Evolutionary conservation across 2,113 vertebrate genomes (phyloP), one percentile per base, ranked within the genome.

Genomic region (Hiodon alosoides): DNA sequence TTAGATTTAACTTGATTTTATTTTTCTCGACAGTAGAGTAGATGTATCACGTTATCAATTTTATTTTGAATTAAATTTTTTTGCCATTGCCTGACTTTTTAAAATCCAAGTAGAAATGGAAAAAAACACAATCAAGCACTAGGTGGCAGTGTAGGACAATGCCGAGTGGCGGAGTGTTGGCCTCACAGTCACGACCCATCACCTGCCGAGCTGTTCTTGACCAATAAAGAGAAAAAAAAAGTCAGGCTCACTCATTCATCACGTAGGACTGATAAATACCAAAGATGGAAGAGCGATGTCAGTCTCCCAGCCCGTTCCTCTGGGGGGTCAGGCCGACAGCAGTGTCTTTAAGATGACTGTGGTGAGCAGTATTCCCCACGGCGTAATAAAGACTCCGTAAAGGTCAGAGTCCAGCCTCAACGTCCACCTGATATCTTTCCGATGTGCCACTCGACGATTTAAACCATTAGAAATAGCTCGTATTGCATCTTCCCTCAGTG

Each of bases 201-300:
- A 55, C 60, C 13, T 14, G 7, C 59, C 17, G 47, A 50, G 59
- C 47, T 73, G 14, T 7, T 65, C 51, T 66, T 75, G 50, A 48
- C 62, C n/a, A 64, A 60, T 55, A 51, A 46, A 48, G 31, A 71
- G 55, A 11, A 57, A 11, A 17, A 17, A 8, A 6, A 72, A 84
- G 79, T 71, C 52, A 78, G 76, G 65, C 64, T 79, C 57, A 80
- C 60, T 69, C 78, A 76, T 85, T 71, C 52, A 77, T 86, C 81
- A 80, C 47, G 69, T 68, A 51, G 2, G n/a, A 51, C 81, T 61
- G 73, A 77, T 83, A 78, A 83, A 83, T 72, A 77, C 72, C 79
- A 82, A 72, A 66, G 17, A 64, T 31, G 4, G 46, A 2, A 50
- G 55, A n/a, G 66, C 66, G 65, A 72, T 72, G 66, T 71, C 62